phyloP scores from a whole-genome alignment of 1,140 invertebrate species.

The Dryas iulia region DNA sequence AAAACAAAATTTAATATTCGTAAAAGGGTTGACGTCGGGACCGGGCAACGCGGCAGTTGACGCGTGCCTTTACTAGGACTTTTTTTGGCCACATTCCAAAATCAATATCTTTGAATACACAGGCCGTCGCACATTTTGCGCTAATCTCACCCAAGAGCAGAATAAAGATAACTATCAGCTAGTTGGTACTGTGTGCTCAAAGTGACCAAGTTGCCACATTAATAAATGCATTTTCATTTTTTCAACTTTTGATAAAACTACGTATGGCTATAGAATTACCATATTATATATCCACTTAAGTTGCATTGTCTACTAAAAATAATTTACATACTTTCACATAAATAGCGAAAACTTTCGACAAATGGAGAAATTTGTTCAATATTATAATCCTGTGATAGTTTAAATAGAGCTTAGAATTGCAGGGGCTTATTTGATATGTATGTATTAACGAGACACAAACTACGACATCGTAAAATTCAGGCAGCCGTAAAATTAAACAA shows the following conservation, averaged over 20 bases:
- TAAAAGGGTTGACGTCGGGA: constrained; percentile 76
- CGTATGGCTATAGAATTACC: no score
- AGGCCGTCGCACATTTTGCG: constrained; percentile 72
- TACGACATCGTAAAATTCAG: constrained; percentile 35
- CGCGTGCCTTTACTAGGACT: constrained; percentile 73
- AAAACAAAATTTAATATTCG: constrained; percentile 81
- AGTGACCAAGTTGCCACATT: not conserved
- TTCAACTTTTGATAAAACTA: not conserved
- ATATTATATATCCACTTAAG: no score
- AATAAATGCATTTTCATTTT: not conserved
- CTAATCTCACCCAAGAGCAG: constrained; percentile 60
- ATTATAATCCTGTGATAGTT: not conserved
- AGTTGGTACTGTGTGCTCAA: not conserved
- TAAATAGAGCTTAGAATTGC: constrained; percentile 27
- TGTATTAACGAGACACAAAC: constrained; percentile 29
- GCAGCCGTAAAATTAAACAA: constrained; percentile 38
- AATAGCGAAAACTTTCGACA: not conserved
- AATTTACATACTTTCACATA: no score
- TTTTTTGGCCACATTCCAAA: constrained; percentile 79
- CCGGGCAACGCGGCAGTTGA: constrained; percentile 73
- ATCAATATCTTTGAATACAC: constrained; percentile 77
- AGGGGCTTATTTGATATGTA: constrained; percentile 19
- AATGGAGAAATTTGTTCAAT: not conserved
- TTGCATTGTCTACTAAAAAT: no score
- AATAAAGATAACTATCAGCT: not conserved